These are phyloP conservation scores for Lasioglossum figueresi DNA, from an alignment of 2,888 invertebrate species.

Conservation along the genomic window DNA sequence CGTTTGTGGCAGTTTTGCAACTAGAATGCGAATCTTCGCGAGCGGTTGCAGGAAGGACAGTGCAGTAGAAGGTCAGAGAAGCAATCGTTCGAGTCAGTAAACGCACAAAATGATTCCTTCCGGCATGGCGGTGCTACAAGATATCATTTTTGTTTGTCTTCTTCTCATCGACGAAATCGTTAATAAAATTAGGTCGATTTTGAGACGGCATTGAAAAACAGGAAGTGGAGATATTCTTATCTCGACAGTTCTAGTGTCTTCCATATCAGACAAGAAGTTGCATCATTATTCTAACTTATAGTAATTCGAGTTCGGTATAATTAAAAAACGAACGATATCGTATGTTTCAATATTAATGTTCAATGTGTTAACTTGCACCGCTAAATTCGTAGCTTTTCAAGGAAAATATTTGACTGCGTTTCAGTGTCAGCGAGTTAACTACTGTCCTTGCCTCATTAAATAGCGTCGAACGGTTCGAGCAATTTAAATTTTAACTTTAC, in stretches of 20 bases:
- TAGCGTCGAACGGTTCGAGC: conserved; percentile 1
- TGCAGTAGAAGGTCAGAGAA: background rate
- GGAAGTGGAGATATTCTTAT: background rate
- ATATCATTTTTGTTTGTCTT: background rate
- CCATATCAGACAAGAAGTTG: background rate
- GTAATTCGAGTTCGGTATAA: background rate
- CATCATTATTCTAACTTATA: background rate
- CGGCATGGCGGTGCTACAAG: background rate
- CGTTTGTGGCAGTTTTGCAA: background rate
- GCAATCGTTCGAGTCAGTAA: background rate
- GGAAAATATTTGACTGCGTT: background rate
- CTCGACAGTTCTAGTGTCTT: background rate
- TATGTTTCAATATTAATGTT: background rate
- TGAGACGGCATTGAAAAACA: background rate
- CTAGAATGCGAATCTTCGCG: background rate
- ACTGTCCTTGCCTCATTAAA: background rate
- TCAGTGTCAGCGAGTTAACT: background rate
- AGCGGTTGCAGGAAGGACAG: background rate
- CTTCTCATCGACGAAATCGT: background rate
- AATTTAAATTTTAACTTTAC: conserved; percentile 35
- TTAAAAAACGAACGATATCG: background rate
- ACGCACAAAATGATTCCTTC: background rate
- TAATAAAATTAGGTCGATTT: background rate
- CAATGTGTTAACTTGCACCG: background rate
- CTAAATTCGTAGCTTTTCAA: background rate